These are phyloP conservation scores for Falco rusticolus DNA, from an alignment of 2,797 vertebrate genomes.

Conservation along the genomic window DNA sequence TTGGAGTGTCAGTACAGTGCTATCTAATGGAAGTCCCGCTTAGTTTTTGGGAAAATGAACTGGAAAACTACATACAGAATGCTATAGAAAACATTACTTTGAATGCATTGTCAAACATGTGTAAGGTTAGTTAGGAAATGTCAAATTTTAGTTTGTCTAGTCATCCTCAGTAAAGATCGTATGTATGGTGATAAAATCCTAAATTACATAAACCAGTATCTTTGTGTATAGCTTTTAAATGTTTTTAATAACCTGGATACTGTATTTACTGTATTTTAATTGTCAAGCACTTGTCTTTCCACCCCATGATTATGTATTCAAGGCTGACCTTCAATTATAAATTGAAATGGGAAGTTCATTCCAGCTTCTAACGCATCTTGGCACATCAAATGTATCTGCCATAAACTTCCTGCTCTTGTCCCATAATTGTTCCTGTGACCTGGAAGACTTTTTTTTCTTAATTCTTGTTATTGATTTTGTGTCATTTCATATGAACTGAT, in stretches of 20 bases:
- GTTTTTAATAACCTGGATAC: not conserved
- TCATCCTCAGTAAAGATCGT: not conserved
- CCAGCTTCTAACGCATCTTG: not conserved
- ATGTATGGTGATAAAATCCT: not conserved
- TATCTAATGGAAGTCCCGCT: not conserved
- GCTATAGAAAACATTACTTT: not conserved
- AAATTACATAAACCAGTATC: not conserved
- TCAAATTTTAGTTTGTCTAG: not conserved
- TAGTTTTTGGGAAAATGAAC: not conserved
- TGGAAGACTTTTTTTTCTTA: not conserved
- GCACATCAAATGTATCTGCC: not conserved
- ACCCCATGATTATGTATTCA: not conserved
- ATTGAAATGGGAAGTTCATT: not conserved
- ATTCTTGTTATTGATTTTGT: not conserved
- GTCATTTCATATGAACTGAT: not conserved
- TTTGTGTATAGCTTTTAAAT: not conserved
- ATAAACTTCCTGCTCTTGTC: not conserved
- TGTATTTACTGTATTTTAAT: not conserved
- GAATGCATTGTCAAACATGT: not conserved
- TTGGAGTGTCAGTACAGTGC: not conserved
- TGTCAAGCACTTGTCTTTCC: not conserved
- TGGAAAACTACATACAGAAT: not conserved
- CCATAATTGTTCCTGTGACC: not conserved
- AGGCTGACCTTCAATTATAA: not conserved
- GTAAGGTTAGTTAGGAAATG: not conserved